Evolutionary conservation across 1,140 invertebrate genomes (phyloP), one percentile per base, ranked within the genome.

Genomic region (Eulimnadia texana): DNA sequence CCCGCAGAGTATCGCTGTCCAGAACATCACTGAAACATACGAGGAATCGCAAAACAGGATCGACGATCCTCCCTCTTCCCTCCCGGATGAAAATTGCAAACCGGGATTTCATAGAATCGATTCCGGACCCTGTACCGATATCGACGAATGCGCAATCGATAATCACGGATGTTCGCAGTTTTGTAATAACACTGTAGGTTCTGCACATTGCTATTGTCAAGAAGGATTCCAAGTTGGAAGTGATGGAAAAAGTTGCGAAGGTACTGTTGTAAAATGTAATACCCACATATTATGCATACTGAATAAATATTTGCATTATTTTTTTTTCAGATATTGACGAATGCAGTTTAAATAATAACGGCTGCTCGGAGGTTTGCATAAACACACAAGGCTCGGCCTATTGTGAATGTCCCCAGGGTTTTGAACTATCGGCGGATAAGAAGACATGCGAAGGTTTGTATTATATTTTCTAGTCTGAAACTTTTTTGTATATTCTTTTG

Each of bases 111-210:
- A 42, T 42, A 42, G 33, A 42, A 16, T 42, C 33, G 64, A 75
- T 68, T 64, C 66, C 72, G 63, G 75, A 72, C 71, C 63, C 65
- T 81, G 66, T 64, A 66, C 60, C 75, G 86, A 72, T 79, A 78
- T 79, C 1, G 77, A 88, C 67, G 85, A 88, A 70, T 88, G 86
- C 70, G 67, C 69, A 1, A 72, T 74, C 9, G 57, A 66, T 25
- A 63, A 66, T 64, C 52, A 55, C 0, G 71, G 70, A 1, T 79
- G 78, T 63, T 72, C 77, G 51, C 69, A 77, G 6, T 3, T 65
- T 3, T 75, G 74, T 58, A 54, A 67, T 20, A 68, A 64, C 33
- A 69, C 66, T 27, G 65, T 66, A 19, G 67, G 29, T 27, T 64
- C 64, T 3, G 61, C 58, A 16, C 60, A 63, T 54, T 69, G 68